Evolutionary conservation across 2,888 invertebrate genomes (phyloP), one percentile per base, ranked within the genome.

Genomic region (Nectonema munidae): DNA sequence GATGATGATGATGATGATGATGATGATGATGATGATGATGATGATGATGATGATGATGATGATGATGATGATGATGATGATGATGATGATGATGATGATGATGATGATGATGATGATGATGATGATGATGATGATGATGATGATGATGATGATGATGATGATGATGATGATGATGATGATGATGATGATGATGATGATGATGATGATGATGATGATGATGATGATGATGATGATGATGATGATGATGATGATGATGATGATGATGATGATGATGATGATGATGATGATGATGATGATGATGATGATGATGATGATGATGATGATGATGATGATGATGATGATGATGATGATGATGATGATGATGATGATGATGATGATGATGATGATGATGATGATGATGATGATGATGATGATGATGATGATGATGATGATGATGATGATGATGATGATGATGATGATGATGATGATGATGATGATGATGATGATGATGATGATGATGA

Each of bases 21-120:
- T 41, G 40, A 41, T 41, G 40, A 41, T 40, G 40, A 41, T 40
- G 40, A 41, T 40, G 40, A 41, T 41, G 40, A 41, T 40, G 40
- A 41, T 40, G 40, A 41, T 40, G 40, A 41, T 41, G 40, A 41
- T 41, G 40, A 41, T 41, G 40, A 40, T 40, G 40, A 40, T 40
- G 40, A 40, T 40, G 40, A 40, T 40, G 40, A 40, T 40, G 40
- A 40, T 40, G 41, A 40, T 41, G 40, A 41, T 40, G 40, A 40
- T 40, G 39, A 40, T 39, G 40, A 32, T 2, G 40, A 32, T 32
- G 32, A 32, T 39, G 5, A 39, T 39, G 5, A 35, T 39, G 39
- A 20, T 40, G 39, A 39, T 39, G 39, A 5, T 39, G 39, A 2
- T 41, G 40, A 41, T 41, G 40, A 41, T 40, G 40, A 41, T 40